Conservation (phyloP, 2,113 vertebrate species). For the Oreochromis aureus region DNA sequence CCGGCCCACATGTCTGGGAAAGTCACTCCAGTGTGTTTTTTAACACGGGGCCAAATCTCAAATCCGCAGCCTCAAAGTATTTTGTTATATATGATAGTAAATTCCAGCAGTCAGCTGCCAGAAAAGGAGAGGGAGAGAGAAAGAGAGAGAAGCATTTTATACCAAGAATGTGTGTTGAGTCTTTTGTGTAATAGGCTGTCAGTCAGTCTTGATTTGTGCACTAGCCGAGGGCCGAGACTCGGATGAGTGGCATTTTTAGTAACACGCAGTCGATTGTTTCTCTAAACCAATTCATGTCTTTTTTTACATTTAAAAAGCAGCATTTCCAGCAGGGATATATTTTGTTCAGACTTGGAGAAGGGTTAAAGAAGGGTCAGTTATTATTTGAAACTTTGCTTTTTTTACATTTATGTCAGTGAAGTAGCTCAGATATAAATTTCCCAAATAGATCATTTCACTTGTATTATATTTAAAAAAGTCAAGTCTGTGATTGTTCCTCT, state of each 20-base stretch:
- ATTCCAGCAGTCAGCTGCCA: background rate
- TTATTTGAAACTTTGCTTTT: background rate
- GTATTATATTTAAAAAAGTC: background rate
- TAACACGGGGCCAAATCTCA: background rate
- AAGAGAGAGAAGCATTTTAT: background rate
- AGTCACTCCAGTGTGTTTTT: background rate
- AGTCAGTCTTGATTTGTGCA: conserved; percentile 27
- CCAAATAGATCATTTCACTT: background rate
- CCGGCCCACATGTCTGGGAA: background rate
- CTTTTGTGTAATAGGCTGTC: conserved; percentile 10
- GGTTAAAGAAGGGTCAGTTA: background rate
- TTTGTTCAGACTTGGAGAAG: background rate
- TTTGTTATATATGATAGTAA: background rate
- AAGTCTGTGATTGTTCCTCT: background rate
- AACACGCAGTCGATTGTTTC: conserved; percentile 21
- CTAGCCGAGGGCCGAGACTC: background rate
- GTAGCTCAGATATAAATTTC: background rate
- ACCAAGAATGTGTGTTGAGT: background rate
- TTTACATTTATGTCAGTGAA: background rate
- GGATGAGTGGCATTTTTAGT: conserved; percentile 27
- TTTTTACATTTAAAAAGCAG: background rate
- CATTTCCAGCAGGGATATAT: conserved; percentile 6
- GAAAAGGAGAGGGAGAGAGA: background rate
- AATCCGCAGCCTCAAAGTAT: background rate
- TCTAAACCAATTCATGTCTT: background rate